phyloP scores from a whole-genome alignment of 1,140 invertebrate species.

The Camponotus vicinus region DNA sequence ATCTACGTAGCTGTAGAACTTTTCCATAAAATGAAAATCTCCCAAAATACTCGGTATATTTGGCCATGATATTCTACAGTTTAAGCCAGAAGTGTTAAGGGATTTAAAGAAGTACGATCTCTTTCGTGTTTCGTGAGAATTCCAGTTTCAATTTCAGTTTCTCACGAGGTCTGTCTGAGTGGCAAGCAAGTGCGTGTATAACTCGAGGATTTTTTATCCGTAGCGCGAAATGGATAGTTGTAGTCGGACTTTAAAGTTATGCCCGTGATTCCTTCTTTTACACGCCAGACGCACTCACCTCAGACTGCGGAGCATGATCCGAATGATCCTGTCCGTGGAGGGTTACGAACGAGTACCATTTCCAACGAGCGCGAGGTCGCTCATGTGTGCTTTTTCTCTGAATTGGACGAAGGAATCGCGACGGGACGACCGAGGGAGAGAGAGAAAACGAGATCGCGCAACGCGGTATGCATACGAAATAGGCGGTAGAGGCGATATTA shows the following conservation, averaged over 20 bases:
- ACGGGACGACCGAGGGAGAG: conserved; percentile 45
- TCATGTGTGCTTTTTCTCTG: conserved; percentile 39
- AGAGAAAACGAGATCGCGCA: conserved; percentile 43
- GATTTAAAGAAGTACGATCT: conserved; percentile 45
- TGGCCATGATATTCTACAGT: neutral
- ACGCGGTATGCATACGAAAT: conserved; percentile 71
- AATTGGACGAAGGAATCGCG: neutral
- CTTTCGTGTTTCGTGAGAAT: neutral
- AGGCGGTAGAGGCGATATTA: conserved; percentile 69
- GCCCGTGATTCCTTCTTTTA: conserved; percentile 48
- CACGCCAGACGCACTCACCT: conserved; percentile 30
- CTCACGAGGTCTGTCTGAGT: neutral
- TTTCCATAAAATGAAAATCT: neutral
- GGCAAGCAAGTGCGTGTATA: neutral
- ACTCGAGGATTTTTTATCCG: conserved; percentile 52
- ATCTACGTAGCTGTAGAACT: neutral
- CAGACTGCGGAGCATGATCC: conserved; percentile 50
- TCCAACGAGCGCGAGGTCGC: conserved; percentile 2
- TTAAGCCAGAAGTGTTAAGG: neutral
- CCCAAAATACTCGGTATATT: neutral
- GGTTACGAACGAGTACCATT: conserved; percentile 65
- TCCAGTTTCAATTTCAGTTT: conserved; percentile 44
- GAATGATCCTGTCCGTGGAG: conserved; percentile 61
- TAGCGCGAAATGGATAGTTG: conserved; percentile 37
- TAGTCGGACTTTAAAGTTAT: conserved; percentile 59